Evolutionary conservation across 1,140 invertebrate genomes (phyloP), one percentile per base, ranked within the genome.

Genomic region (Nephila pilipes): DNA sequence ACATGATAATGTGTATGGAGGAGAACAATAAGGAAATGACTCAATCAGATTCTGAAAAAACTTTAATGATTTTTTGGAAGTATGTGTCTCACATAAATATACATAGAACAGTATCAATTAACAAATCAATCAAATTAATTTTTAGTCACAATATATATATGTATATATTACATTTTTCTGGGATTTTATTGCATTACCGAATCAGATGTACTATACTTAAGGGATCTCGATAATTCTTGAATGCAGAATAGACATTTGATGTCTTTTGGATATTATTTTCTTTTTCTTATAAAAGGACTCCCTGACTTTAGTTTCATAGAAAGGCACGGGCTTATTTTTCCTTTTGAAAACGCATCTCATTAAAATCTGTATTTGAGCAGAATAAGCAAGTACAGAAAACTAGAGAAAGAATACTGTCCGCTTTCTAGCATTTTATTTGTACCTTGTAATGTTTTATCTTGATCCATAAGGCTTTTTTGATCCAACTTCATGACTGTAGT

Each of bases 341-440:
- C 29, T 14, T 65, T 12, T 12, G 5, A 3, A 60, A 60, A 60
- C 22, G 16, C 58, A 20, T 60, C 58, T 25, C 63, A 25, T 65
- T 65, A 65, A 65, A 65, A 65, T 65, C 63, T 25, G 22, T 75
- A 32, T 75, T 75, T 75, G 69, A 75, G 69, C 69, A 75, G 69
- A 75, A 6, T 36, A 18, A 36, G 46, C 69, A 36, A 60, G 6
- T 69, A 8, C n/a, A 29, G 6, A 25, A 75, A 32, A 65, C 63
- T 18, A 32, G 29, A 1, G 6, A n/a, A n/a, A 6, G 69, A 75
- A 75, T 75, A 75, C 69, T 75, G 69, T 75, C 69, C 69, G 29
- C 36, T 75, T 75, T 75, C 32, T 14, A 25, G 12, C 16, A 0
- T 32, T 75, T 32, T 36, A 29, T 75, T 75, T 75, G 69, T 75